These are phyloP conservation scores for Tamias sibiricus DNA, from an alignment of 2,113 vertebrate species.

Conservation along the genomic window DNA sequence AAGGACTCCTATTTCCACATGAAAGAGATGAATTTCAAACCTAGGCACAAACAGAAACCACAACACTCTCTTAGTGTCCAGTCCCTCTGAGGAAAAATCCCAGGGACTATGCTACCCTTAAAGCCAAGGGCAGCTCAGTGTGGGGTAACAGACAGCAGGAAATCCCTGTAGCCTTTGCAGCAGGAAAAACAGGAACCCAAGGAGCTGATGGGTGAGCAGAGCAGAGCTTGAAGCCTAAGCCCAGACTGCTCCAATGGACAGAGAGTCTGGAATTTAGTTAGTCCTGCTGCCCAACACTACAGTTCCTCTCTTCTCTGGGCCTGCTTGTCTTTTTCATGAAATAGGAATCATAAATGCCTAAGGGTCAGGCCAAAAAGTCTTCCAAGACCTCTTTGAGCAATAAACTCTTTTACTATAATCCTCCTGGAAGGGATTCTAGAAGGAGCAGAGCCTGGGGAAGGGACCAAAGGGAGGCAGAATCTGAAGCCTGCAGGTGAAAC, in stretches of 20 bases:
- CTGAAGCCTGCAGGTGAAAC: not conserved
- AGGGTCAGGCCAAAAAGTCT: not conserved
- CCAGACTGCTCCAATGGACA: not conserved
- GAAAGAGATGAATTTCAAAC: slow-evolving; percentile 3
- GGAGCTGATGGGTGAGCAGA: not conserved
- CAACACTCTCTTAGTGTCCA: not conserved
- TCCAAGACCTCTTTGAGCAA: not conserved
- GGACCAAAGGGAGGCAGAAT: not conserved
- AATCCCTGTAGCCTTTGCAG: not conserved
- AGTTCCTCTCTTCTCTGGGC: not conserved
- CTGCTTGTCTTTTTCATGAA: not conserved
- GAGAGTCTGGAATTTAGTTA: accelerated
- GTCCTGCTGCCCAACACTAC: not conserved
- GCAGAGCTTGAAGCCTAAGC: not conserved
- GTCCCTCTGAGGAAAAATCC: not conserved
- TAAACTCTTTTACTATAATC: not conserved
- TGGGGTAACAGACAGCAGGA: not conserved
- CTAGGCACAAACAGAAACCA: not conserved
- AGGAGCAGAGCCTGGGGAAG: not conserved
- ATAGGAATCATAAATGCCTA: not conserved
- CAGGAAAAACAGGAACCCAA: not conserved
- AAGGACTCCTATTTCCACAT: not conserved
- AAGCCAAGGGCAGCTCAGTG: not conserved
- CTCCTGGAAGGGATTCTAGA: not conserved
- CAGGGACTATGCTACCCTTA: not conserved